Evolutionary conservation across 2,797 vertebrate species (phyloP).

Genomic region (Syncerus caffer): DNA sequence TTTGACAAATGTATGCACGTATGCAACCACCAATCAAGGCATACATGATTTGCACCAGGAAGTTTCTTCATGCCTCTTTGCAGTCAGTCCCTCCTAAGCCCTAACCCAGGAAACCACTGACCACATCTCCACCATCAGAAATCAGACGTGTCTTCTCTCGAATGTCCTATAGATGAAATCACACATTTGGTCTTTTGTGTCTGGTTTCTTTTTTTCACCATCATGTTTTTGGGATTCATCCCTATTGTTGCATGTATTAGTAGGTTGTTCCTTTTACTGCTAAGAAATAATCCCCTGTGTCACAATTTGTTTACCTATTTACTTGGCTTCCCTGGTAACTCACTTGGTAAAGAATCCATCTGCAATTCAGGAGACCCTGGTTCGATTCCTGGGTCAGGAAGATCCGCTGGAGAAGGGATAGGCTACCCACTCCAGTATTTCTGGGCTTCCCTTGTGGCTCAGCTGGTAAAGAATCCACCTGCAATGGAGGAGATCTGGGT

Average conservation of each 20-base stretch:
- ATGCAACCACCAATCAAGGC: not conserved
- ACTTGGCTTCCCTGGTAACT: not conserved
- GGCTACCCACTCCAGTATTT: not conserved
- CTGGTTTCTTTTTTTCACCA: not conserved
- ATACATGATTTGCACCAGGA: not conserved
- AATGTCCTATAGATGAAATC: not conserved
- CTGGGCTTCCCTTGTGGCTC: not conserved
- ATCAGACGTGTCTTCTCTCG: not conserved
- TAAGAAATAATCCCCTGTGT: not conserved
- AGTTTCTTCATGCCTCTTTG: not conserved
- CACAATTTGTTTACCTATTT: not conserved
- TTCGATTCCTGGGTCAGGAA: not conserved
- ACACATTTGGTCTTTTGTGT: not conserved
- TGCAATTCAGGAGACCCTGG: not conserved
- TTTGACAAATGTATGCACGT: not conserved
- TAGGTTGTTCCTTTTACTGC: not conserved
- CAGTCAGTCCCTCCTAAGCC: not conserved
- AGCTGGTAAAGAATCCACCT: not conserved
- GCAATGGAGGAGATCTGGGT: not conserved
- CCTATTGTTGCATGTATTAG: not conserved
- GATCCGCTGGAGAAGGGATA: accelerated
- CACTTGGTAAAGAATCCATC: not conserved
- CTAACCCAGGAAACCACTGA: not conserved
- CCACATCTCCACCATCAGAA: not conserved
- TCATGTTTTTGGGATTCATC: not conserved